Evolutionary conservation across 2,797 vertebrate species (phyloP).

Genomic region (Chloroceryle inda): DNA sequence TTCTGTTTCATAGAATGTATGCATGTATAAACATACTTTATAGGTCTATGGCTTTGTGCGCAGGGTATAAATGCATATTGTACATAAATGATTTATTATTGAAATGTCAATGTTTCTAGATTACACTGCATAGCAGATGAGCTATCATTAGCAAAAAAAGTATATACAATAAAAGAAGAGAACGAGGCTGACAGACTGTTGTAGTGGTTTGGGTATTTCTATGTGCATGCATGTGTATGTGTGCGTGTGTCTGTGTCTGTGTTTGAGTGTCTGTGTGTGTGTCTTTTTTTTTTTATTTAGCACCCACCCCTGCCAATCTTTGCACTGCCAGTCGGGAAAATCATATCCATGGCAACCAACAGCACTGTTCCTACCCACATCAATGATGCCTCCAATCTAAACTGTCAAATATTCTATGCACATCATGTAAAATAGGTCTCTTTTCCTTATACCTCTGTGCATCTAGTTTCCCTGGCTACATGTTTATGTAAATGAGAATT

Average conservation of each 20-base stretch:
- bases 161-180: constrained; percentile 77
- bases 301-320: constrained; percentile 81
- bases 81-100: constrained; percentile 76
- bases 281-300: not conserved
- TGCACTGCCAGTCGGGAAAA: constrained; percentile 81
- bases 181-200: constrained; percentile 72
- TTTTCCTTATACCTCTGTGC: constrained; percentile 90
- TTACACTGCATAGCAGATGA: constrained; percentile 75
- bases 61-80: constrained; percentile 64
- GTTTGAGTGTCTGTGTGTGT: not conserved
- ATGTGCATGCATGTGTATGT: not conserved
- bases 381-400: constrained; percentile 81
- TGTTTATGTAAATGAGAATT: constrained; percentile 89
- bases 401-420: constrained; percentile 89
- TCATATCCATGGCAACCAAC: constrained; percentile 86
- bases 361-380: constrained; percentile 80
- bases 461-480: constrained; percentile 88
- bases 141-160: constrained; percentile 68
- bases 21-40: constrained; percentile 47
- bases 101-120: constrained; percentile 76
- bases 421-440: constrained; percentile 91
- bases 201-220: constrained; percentile 56
- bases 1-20: constrained; percentile 2
- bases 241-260: not conserved
- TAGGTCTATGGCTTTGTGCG: constrained; percentile 39